Evolutionary conservation across 1,140 invertebrate species (phyloP).

Genomic region (Antheraea pernyi): DNA sequence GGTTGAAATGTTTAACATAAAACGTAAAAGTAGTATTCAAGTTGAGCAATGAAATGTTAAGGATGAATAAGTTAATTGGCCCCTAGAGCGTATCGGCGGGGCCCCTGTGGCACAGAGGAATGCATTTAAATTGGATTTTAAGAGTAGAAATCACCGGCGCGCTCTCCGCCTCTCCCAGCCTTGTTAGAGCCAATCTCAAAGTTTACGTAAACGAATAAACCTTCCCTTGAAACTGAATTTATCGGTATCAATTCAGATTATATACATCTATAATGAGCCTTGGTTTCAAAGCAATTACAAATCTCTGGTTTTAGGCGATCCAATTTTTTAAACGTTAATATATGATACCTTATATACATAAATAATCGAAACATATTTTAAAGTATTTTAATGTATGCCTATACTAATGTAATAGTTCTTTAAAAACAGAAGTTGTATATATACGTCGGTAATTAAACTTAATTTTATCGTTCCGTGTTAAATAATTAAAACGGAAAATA

Average conservation of each 20-base stretch:
- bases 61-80: conserved; percentile 77
- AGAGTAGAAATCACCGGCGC: conserved; percentile 75
- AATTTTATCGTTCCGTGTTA: background rate
- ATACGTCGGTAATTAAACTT: background rate
- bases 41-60: conserved; percentile 76
- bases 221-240: conserved; percentile 59
- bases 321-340: background rate
- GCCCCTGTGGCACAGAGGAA: conserved; percentile 75
- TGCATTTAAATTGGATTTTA: conserved; percentile 79
- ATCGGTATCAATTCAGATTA: conserved; percentile 57
- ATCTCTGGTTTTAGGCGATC: background rate
- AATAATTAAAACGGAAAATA: conserved; percentile 11
- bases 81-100: conserved; percentile 72
- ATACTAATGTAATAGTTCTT: too few species aligned
- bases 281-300: background rate
- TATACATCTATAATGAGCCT: conserved; percentile 22
- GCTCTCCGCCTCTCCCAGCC: conserved; percentile 62
- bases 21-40: conserved; percentile 55
- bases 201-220: conserved; percentile 77
- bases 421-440: background rate
- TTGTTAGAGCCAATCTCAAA: conserved; percentile 77
- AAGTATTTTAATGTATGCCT: too few species aligned
- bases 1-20: conserved; percentile 26
- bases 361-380: background rate
- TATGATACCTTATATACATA: too few species aligned